Conservation (phyloP, 1,140 invertebrate genomes). For the Leptopilina boulardi region DNA sequence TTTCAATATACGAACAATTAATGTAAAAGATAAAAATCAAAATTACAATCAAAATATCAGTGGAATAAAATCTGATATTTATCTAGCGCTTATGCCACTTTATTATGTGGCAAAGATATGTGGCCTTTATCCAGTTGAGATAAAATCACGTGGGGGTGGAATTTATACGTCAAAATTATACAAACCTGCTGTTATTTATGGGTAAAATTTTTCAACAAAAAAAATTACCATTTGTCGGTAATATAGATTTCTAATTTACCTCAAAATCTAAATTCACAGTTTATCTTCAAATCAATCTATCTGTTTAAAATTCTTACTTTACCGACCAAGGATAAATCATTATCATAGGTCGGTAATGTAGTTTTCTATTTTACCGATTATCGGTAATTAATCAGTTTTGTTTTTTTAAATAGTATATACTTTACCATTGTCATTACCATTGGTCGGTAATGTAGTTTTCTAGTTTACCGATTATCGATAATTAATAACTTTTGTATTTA, state of each 20-base stretch:
- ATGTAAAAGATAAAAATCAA: neutral
- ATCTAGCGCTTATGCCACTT: constrained; percentile 62
- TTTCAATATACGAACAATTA: neutral
- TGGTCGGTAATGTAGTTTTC: neutral
- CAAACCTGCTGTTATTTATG: constrained; percentile 57
- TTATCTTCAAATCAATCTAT: constrained; percentile 7
- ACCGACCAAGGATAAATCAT: too few species aligned
- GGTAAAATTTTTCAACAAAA: constrained; percentile 53
- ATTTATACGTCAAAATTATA: constrained; percentile 56
- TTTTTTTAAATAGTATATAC: neutral
- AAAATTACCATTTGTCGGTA: neutral
- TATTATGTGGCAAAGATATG: constrained; percentile 65
- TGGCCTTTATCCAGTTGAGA: constrained; percentile 62
- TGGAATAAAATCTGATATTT: constrained; percentile 53
- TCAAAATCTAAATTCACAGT: too few species aligned
- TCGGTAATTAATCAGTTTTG: too few species aligned
- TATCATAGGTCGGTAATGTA: too few species aligned
- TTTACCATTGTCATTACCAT: neutral
- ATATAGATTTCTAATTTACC: neutral
- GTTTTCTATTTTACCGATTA: too few species aligned
- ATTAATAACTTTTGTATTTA: neutral
- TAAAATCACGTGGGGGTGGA: constrained; percentile 49
- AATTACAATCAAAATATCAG: neutral
- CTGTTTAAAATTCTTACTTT: neutral
- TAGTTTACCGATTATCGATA: too few species aligned